Percentiles rank a stretch among this genome's conserved stretches.
Evolutionary conservation across 2,113 vertebrate species (phyloP).

Genomic region (Pseudois nayaur): DNA sequence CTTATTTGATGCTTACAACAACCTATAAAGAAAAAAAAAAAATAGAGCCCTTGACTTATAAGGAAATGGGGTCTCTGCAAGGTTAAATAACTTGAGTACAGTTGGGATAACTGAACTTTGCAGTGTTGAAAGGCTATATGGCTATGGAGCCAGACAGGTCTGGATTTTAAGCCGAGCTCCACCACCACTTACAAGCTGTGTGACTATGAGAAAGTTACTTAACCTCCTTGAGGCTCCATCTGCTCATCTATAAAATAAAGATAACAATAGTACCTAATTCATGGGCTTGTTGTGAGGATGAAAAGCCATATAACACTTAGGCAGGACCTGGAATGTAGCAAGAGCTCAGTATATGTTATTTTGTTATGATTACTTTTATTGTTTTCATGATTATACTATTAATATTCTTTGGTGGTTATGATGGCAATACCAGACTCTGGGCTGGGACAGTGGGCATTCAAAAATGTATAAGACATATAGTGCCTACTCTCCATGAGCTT

Average conservation of each 20-base stretch:
- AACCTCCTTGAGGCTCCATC: background rate
- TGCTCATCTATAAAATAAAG: background rate
- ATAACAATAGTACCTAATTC: background rate
- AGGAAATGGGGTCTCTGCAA: background rate
- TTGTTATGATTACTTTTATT: background rate
- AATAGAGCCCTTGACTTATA: background rate
- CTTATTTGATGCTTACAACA: background rate
- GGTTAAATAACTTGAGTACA: background rate
- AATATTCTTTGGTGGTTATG: background rate
- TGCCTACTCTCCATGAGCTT: background rate
- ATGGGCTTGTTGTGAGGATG: background rate
- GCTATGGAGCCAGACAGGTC: background rate
- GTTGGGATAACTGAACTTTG: background rate
- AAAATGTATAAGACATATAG: background rate
- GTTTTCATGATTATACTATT: background rate
- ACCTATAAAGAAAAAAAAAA: background rate
- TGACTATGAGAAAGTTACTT: background rate
- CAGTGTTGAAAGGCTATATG: background rate
- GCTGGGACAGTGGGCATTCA: background rate
- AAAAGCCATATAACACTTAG: background rate
- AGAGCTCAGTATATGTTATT: slow-evolving; percentile 12
- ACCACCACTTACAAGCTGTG: background rate
- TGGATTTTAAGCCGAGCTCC: background rate
- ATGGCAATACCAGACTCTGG: background rate
- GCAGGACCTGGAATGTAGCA: background rate